Evolutionary conservation across 2,797 vertebrate species (phyloP).

Genomic region (Paguma larvata): DNA sequence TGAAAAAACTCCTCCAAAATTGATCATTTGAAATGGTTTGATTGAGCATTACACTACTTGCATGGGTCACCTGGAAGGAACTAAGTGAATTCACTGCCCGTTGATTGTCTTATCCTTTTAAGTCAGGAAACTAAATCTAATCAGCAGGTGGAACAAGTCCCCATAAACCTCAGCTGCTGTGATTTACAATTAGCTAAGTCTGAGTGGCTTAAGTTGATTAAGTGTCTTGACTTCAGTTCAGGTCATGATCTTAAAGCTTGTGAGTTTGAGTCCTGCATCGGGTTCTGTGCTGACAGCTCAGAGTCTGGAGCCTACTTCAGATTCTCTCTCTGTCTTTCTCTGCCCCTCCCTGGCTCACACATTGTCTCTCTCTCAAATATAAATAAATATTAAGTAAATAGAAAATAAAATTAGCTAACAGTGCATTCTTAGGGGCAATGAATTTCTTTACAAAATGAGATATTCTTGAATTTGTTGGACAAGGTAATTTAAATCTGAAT

Average conservation of each 20-base stretch:
- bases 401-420: not conserved
- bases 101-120: conserved; percentile 36
- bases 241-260: no score
- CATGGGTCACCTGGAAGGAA: not conserved
- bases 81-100: not conserved
- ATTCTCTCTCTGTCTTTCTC: no score
- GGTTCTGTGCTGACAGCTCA: no score
- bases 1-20: not conserved
- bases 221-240: no score
- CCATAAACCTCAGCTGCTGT: not conserved
- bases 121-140: conserved; percentile 7
- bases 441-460: conserved; percentile 21
- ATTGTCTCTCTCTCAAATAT: no score
- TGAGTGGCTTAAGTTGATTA: no score
- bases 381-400: no score
- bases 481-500: not conserved
- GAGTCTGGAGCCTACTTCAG: no score
- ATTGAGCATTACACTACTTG: not conserved
- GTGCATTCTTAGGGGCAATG: not conserved
- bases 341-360: no score
- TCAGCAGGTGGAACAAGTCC: not conserved
- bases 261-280: no score
- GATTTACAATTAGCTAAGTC: conserved; percentile 30
- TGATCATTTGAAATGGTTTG: not conserved
- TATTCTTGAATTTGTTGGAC: not conserved